Evolutionary conservation across 2,113 vertebrate species (phyloP).

Genomic region (Perca schrenkii): DNA sequence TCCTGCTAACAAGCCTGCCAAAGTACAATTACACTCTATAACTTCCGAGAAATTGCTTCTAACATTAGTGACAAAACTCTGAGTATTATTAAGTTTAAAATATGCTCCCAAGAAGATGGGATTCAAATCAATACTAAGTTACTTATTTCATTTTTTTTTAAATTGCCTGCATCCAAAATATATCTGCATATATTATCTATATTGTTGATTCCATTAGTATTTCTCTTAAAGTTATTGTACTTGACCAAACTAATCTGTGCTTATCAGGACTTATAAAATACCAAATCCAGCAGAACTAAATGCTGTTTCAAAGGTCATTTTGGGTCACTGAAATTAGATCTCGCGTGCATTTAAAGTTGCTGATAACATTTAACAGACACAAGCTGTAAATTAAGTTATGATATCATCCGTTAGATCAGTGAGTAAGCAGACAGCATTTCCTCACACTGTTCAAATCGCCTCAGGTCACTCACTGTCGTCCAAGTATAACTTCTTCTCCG

Average conservation of each 20-base stretch:
- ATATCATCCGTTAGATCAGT: conserved; percentile 38
- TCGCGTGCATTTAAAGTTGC: neutral
- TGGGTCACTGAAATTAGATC: neutral
- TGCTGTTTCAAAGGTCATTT: conserved; percentile 1
- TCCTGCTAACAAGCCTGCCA: conserved; percentile 38
- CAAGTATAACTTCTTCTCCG: conserved; percentile 33
- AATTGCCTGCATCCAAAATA: neutral
- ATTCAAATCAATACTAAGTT: conserved; percentile 43
- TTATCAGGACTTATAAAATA: neutral
- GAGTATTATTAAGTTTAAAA: conserved; percentile 1
- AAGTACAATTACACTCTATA: conserved; percentile 44
- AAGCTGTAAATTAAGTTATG: conserved; percentile 43
- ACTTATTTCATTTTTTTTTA: conserved; percentile 5
- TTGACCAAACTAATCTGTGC: neutral
- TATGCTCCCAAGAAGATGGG: conserved; percentile 1
- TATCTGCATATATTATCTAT: neutral
- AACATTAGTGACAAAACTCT: conserved; percentile 11
- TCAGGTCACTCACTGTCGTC: conserved; percentile 37
- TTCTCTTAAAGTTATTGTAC: neutral
- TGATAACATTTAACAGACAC: conserved; percentile 17
- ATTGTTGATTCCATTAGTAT: neutral
- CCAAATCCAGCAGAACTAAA: neutral
- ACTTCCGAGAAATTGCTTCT: conserved; percentile 34
- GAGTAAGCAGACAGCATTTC: conserved; percentile 39
- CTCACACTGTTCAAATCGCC: conserved; percentile 27